A percentile compares a stretch with the other conserved stretches of the same genome.
Conservation (phyloP, 2,797 vertebrate genomes). For the Lutjanus argentimaculatus region DNA sequence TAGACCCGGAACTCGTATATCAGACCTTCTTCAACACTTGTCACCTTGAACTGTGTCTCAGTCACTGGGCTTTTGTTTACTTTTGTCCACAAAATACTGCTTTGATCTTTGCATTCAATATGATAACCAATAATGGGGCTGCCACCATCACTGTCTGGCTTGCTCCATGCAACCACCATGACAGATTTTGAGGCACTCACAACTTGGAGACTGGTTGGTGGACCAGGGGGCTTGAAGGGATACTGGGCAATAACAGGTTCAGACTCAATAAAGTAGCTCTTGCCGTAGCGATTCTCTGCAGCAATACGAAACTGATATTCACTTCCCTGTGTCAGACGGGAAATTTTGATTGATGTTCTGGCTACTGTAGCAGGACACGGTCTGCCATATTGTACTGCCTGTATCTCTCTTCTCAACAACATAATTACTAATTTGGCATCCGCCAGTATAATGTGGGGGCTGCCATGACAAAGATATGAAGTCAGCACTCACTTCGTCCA, state of each 20-base stretch:
- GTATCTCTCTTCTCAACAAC: conserved; percentile 96
- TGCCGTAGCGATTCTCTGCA: conserved; percentile 97
- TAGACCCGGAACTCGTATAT: conserved; percentile 94
- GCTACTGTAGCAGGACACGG: conserved; percentile 96
- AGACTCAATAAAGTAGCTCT: conserved; percentile 91
- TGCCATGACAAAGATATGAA: conserved; percentile 94
- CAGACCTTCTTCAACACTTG: conserved; percentile 93
- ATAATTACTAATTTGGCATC: conserved; percentile 97
- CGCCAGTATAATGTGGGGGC: conserved; percentile 93
- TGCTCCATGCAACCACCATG: conserved; percentile 92
- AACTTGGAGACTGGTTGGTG: conserved; percentile 90
- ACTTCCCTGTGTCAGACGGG: conserved; percentile 90
- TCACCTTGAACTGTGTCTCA: conserved; percentile 94
- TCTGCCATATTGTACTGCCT: conserved; percentile 92
- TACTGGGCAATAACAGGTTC: conserved; percentile 92
- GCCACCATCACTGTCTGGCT: conserved; percentile 93
- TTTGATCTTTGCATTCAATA: conserved; percentile 95
- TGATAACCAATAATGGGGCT: conserved; percentile 93
- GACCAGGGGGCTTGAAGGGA: conserved; percentile 93
- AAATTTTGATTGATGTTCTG: conserved; percentile 95
- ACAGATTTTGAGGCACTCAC: conserved; percentile 91
- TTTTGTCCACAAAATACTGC: conserved; percentile 97
- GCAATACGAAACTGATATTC: conserved; percentile 97
- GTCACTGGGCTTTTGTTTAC: conserved; percentile 90
- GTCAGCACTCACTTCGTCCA: conserved; percentile 95